phyloP scores from a whole-genome alignment of 2,113 vertebrate species.

The Delphinus delphis region DNA sequence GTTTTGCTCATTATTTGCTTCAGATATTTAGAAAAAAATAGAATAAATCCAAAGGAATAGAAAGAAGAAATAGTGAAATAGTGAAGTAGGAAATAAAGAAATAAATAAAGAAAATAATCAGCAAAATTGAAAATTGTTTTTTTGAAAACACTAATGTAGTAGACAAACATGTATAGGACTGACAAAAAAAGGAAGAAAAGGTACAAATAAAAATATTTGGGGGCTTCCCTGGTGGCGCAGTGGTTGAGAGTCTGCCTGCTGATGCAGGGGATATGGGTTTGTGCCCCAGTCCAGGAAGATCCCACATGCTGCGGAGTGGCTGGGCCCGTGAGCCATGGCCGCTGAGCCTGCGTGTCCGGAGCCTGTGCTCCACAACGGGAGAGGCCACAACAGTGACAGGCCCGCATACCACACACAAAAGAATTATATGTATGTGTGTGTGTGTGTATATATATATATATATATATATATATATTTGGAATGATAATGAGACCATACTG shows the following conservation, averaged over 20 bases:
- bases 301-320: no score
- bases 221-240: no score
- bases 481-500: no score
- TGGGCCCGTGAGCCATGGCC: no score
- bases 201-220: neutral
- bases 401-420: no score
- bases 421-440: no score
- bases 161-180: neutral
- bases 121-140: neutral
- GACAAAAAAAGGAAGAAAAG: neutral
- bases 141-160: conserved; percentile 14
- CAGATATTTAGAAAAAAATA: neutral
- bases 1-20: neutral
- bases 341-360: no score
- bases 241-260: no score
- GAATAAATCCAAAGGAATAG: neutral
- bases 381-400: no score
- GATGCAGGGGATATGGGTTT: no score
- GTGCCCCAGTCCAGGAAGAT: no score
- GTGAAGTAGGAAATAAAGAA: neutral
- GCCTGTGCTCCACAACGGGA: no score
- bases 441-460: neutral
- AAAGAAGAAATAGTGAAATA: neutral
- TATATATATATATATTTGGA: neutral
- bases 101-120: neutral